Evolutionary conservation across 2,797 vertebrate genomes (phyloP).

Genomic region (Astyanax mexicanus): DNA sequence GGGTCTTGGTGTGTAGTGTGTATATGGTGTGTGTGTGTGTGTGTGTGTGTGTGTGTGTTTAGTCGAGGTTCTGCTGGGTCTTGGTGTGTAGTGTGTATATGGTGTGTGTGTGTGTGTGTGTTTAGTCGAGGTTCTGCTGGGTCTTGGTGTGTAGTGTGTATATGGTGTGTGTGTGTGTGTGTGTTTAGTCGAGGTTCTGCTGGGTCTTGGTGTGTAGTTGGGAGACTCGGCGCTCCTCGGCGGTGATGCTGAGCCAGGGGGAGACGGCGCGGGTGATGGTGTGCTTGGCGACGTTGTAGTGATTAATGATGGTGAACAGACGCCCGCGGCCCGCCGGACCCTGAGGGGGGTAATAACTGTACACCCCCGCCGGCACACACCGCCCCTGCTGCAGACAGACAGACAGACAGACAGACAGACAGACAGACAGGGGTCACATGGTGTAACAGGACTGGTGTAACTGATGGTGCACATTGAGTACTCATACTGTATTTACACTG

Average conservation of each 20-base stretch:
- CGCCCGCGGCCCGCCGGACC: slow-evolving; percentile 88
- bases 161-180: slow-evolving; percentile 19
- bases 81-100: slow-evolving; percentile 11
- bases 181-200: slow-evolving; percentile 87
- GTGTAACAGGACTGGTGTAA: too few relatives aligned
- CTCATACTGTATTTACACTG: too few relatives aligned
- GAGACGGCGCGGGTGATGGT: slow-evolving; percentile 92
- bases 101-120: slow-evolving; percentile 41
- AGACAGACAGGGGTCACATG: too few relatives aligned
- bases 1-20: slow-evolving; percentile 6
- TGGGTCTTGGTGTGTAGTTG: slow-evolving; percentile 93
- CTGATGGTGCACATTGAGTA: too few relatives aligned
- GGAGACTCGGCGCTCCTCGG: slow-evolving; percentile 93
- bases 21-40: slow-evolving; percentile 20
- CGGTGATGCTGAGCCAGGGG: slow-evolving; percentile 94
- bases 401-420: neutral
- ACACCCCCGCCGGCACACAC: slow-evolving; percentile 91
- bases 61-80: too few relatives aligned
- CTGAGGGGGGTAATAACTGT: slow-evolving; percentile 91
- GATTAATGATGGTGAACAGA: slow-evolving; percentile 94
- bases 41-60: slow-evolving; percentile 8
- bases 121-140: slow-evolving; percentile 89
- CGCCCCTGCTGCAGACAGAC: slow-evolving; percentile 83
- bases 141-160: slow-evolving; percentile 89
- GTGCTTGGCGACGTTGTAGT: slow-evolving; percentile 95